phyloP scores from a whole-genome alignment of 1,140 invertebrate species.

The Ceratina calcarata region DNA sequence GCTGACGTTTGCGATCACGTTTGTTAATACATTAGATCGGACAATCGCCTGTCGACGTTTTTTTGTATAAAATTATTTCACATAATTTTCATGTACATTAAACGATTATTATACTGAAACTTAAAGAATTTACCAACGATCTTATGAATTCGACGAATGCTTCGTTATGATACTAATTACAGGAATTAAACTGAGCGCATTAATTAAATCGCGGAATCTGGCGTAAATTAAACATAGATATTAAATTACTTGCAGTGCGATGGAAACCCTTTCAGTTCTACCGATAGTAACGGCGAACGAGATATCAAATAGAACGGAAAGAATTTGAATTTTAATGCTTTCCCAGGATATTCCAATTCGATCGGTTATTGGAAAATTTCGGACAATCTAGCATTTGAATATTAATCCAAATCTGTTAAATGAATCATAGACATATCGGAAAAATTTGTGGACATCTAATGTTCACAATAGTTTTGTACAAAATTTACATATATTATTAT shows the following conservation, averaged over 20 bases:
- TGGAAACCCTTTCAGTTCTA: conserved; percentile 1
- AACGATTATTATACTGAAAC: too few relatives aligned
- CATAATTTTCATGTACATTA: too few relatives aligned
- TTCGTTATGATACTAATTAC: conserved; percentile 26
- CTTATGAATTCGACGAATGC: too few relatives aligned
- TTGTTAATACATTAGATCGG: too few relatives aligned
- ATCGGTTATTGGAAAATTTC: not conserved
- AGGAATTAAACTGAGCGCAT: conserved; percentile 24
- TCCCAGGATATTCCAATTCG: not conserved
- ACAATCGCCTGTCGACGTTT: not conserved
- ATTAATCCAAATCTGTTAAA: not conserved
- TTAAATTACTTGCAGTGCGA: conserved; percentile 24
- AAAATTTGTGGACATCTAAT: not conserved
- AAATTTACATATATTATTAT: too few relatives aligned
- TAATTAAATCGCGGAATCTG: conserved; percentile 1
- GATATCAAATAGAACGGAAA: not conserved
- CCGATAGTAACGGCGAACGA: not conserved
- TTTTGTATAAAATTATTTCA: too few relatives aligned
- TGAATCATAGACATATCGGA: not conserved
- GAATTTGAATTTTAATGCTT: conserved; percentile 16
- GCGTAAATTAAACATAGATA: not conserved
- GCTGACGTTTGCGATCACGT: not conserved
- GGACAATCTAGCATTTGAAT: not conserved
- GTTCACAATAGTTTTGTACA: too few relatives aligned
- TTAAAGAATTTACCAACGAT: too few relatives aligned